Evolutionary conservation across 2,797 vertebrate genomes (phyloP).

Genomic region (Eulemur albifrons): DNA sequence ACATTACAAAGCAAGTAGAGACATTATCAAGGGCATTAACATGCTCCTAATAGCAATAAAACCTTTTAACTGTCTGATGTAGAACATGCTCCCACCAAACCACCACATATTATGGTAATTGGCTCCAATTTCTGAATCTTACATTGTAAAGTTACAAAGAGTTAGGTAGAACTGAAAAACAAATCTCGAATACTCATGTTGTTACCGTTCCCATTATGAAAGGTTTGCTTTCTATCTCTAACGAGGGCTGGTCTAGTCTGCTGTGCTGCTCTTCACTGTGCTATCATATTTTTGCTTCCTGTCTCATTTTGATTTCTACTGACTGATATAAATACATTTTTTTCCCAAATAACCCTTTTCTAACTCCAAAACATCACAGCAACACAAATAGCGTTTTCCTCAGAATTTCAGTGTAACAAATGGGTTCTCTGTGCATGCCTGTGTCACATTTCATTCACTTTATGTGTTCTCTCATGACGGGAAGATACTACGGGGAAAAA

Average conservation of each 20-base stretch:
- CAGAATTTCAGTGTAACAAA: constrained; percentile 40
- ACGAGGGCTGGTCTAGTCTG: background rate
- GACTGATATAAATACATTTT: constrained; percentile 25
- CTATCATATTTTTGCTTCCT: constrained; percentile 47
- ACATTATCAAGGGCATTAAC: constrained; percentile 90
- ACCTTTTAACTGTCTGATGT: constrained; percentile 90
- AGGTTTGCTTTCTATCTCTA: constrained; percentile 46
- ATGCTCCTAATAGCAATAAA: constrained; percentile 90
- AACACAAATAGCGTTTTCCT: constrained; percentile 19
- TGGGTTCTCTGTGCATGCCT: constrained; percentile 37
- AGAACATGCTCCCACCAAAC: constrained; percentile 87
- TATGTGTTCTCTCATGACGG: constrained; percentile 4
- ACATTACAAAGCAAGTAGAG: constrained; percentile 90
- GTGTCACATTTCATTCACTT: constrained; percentile 32
- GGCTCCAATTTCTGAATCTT: constrained; percentile 86
- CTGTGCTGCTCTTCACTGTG: constrained; percentile 16
- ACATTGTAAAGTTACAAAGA: constrained; percentile 84
- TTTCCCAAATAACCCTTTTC: constrained; percentile 60
- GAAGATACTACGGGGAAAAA: background rate
- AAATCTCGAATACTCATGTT: constrained; percentile 76
- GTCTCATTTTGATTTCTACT: constrained; percentile 58
- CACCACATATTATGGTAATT: constrained; percentile 89
- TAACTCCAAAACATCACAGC: constrained; percentile 44
- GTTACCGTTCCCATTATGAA: constrained; percentile 46
- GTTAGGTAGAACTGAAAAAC: constrained; percentile 80